Evolutionary conservation across 2,113 vertebrate species (phyloP), one percentile per base, ranked within the genome.

Genomic region (Pterophyllum scalare): DNA sequence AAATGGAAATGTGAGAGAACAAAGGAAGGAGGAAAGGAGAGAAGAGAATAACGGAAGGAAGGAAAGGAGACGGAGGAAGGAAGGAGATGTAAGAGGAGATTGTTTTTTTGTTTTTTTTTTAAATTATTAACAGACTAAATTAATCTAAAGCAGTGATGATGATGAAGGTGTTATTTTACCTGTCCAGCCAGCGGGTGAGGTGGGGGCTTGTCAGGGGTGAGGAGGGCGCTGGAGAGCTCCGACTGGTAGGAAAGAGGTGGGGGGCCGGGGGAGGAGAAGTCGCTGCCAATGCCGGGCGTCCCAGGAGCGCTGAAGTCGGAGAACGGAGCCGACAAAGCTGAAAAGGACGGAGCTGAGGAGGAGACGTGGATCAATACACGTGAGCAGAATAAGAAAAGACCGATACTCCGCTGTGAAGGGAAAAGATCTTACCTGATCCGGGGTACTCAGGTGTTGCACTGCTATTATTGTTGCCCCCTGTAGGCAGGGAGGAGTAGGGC

Each of bases 241-340:
- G 97, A 92, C 82, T 96, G 96, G 35, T 96, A 94, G 60, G 92
- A 90, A 15, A 93, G 92, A 3, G 95, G 26, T 89, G 95, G 12
- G 81, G 96, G 59, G 77, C 97, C 0, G 86, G 94, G 91, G 33
- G 94, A 94, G 0, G 95, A 92, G 75, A 98, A 98, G 64, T 98
- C 97, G 0, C 94, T 96, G 0, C 94, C 94, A 6, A 97, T 89
- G 0, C 95, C 95, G 0, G 97, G 96, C 17, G 97, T 96, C 85
- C 95, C 92, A 0, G 97, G 95, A 8, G 95, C 85, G 49, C 92
- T 82, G 1, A 97, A 98, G 46, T 98, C 98, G 0, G 97, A 93
- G 91, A 97, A 98, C 4, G 88, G 88, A 1, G 59, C 40, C 4
- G 96, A 92, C 1, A 96, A 94, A 33, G 94, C 92, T 0, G 96